These are phyloP conservation scores for Torymus aiolomorphi DNA, from an alignment of 2,888 invertebrate genomes.

Conservation along the genomic window DNA sequence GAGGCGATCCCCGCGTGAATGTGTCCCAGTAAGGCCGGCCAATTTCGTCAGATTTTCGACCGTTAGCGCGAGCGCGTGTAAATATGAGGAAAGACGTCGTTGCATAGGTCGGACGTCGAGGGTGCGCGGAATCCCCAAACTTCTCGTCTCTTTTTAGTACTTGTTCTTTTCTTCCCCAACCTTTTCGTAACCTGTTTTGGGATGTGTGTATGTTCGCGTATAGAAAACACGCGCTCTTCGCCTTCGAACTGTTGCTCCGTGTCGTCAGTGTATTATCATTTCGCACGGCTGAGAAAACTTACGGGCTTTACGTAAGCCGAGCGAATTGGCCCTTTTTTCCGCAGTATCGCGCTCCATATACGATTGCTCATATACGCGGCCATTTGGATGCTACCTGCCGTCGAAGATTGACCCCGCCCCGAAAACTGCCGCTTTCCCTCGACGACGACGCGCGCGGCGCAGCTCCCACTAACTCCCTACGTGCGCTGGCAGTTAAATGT, in stretches of 20 bases:
- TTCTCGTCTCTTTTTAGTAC: too few relatives aligned
- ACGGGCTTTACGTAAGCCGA: neutral
- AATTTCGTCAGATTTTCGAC: slow-evolving; percentile 48
- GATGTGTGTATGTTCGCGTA: too few relatives aligned
- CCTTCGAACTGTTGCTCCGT: slow-evolving; percentile 10
- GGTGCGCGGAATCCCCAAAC: too few relatives aligned
- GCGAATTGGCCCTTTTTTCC: slow-evolving; percentile 33
- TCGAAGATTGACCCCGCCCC: slow-evolving; percentile 46
- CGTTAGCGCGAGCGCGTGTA: neutral
- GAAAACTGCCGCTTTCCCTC: slow-evolving; percentile 22
- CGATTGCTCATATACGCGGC: slow-evolving; percentile 32
- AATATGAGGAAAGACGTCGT: too few relatives aligned
- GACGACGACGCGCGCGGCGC: slow-evolving; percentile 23
- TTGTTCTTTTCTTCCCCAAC: too few relatives aligned
- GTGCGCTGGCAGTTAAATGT: slow-evolving; percentile 73
- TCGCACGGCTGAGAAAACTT: too few relatives aligned
- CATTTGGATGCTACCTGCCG: slow-evolving; percentile 51
- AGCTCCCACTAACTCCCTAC: slow-evolving; percentile 67
- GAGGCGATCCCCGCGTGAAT: neutral
- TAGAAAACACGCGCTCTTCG: too few relatives aligned
- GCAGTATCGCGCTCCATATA: slow-evolving; percentile 47
- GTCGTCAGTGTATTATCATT: too few relatives aligned
- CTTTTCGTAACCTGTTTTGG: too few relatives aligned
- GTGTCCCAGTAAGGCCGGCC: slow-evolving; percentile 20
- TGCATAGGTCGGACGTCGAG: too few relatives aligned